Evolutionary conservation across 2,888 invertebrate species (phyloP), one percentile per base, ranked within the genome.

Genomic region (Eueremaeus valkanovi): DNA sequence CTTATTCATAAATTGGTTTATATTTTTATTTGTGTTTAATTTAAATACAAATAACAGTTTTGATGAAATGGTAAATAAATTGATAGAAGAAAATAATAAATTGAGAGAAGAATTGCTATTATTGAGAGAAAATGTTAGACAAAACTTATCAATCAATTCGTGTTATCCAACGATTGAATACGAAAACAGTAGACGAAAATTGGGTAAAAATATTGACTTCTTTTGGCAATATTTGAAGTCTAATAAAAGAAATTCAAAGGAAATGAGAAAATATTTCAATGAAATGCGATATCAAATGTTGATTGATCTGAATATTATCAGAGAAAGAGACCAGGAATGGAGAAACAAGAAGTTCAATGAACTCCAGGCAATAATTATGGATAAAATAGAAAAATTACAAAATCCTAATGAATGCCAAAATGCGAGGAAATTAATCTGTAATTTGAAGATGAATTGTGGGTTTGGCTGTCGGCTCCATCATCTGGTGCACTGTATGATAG

Each of bases 391-490:
- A 79, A 86, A 88, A 82, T 85, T 96, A 55, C 84, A 84, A 87
- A 95, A 97, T 85, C 45, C 45, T 16, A 83, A 86, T n/a, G 90
- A 95, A 84, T 98, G 98, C 83, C 85, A 85, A 77, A 90, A 87
- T 78, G 94, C 95, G 0, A 90, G 89, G 82, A 95, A 96, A 85
- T 85, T 98, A 75, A 88, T 95, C 72, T 99, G 98, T 84, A 93
- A 91, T 84, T 86, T 99, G 75, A 98, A 98, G 85, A 99, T 98
- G 88, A 96, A 97, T 73, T 99, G 99, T 84, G 99, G 99, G 18
- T 99, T 95, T 85, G 99, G 99, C 13, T 99, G 99, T 82, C 98
- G 99, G 85, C 86, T 99, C 24, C 99, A 99, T 85, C 98, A 99
- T 84, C 92, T 92, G 73, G 92, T 93, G 16, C 3, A 8, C 3